These are phyloP conservation scores for Glomeris marginata DNA, from an alignment of 2,888 invertebrate species.

Conservation along the genomic window DNA sequence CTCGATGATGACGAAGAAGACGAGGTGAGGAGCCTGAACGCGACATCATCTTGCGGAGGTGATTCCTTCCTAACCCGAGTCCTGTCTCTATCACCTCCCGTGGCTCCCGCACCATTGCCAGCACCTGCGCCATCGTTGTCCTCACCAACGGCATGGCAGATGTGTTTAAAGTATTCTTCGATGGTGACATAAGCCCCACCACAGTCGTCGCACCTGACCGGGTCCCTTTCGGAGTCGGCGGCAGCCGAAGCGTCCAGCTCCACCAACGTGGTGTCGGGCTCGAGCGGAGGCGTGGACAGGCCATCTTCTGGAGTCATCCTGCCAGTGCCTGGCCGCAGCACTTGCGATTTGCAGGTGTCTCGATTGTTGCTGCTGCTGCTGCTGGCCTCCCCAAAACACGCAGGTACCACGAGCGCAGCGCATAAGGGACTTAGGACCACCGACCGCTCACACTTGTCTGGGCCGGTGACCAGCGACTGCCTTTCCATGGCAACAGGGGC, in stretches of 20 bases:
- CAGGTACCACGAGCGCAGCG: too few species aligned
- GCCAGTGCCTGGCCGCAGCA: background rate
- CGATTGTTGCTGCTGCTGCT: constrained; percentile 4
- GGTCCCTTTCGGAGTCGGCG: constrained; percentile 9
- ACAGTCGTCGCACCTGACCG: constrained; percentile 13
- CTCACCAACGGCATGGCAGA: background rate
- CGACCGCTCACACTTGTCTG: too few species aligned
- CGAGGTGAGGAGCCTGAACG: background rate
- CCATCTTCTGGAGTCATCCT: constrained; percentile 16
- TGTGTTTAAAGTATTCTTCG: constrained; percentile 10
- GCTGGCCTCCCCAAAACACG: background rate
- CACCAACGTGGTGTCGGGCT: constrained; percentile 9
- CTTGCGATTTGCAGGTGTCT: constrained; percentile 2
- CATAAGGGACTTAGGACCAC: too few species aligned
- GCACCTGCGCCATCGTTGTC: constrained; percentile 1
- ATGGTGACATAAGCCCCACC: constrained; percentile 9
- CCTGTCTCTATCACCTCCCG: too few species aligned
- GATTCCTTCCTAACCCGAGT: too few species aligned
- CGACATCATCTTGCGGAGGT: too few species aligned
- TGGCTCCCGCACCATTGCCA: background rate
- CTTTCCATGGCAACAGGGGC: constrained; percentile 17
- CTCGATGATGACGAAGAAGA: constrained; percentile 1
- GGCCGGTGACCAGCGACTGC: constrained; percentile 15
- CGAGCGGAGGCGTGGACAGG: constrained; percentile 11
- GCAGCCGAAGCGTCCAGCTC: constrained; percentile 11